Evolutionary conservation across 2,113 vertebrate species (phyloP).

Genomic region (Sitta europaea): DNA sequence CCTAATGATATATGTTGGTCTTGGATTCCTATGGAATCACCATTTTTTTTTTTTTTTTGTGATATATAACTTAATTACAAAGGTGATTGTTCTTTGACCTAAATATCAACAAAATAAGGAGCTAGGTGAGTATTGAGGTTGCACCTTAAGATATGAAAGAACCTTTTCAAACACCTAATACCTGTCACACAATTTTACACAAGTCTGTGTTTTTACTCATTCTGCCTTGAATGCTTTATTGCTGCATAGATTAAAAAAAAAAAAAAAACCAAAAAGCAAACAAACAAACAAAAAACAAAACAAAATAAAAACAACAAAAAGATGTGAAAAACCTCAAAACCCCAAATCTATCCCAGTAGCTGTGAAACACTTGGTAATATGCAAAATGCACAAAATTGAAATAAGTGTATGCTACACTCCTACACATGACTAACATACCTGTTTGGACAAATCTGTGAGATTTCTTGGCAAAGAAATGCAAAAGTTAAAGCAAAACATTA

Average conservation of each 20-base stretch:
- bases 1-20: slow-evolving; percentile 19
- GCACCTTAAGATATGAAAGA: slow-evolving; percentile 3
- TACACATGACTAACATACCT: background rate
- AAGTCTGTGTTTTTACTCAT: background rate
- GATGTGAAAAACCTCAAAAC: background rate
- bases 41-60: background rate
- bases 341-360: background rate
- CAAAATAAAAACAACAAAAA: background rate
- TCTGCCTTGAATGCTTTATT: background rate
- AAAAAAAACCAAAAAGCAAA: background rate
- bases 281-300: background rate
- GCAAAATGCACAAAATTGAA: background rate
- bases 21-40: background rate
- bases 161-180: background rate
- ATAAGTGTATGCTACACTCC: background rate
- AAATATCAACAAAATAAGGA: slow-evolving; percentile 55
- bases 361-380: background rate
- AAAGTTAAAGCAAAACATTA: background rate
- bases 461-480: background rate
- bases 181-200: background rate
- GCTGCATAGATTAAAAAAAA: background rate
- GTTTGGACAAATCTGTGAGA: background rate
- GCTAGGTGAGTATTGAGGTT: slow-evolving; percentile 29
- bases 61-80: slow-evolving; percentile 66
- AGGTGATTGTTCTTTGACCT: slow-evolving; percentile 66